Conservation (phyloP, 2,113 vertebrate species). For the Pseudorasbora parva region DNA sequence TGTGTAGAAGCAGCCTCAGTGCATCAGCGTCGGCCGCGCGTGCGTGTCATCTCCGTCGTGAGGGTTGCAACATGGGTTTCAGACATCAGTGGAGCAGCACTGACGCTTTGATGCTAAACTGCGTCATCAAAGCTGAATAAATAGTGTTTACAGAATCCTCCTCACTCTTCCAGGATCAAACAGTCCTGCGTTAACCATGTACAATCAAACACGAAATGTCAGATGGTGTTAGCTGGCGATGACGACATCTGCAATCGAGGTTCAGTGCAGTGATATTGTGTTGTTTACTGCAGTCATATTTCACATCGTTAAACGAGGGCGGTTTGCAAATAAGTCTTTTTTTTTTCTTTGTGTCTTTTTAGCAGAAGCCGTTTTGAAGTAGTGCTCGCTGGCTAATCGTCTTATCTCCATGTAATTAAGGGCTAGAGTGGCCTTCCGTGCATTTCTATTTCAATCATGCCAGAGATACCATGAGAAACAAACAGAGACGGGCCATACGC, state of each 20-base stretch:
- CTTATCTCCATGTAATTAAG: constrained; percentile 76
- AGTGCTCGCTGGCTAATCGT: constrained; percentile 68
- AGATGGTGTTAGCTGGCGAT: background rate
- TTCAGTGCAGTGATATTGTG: background rate
- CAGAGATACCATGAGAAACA: constrained; percentile 55
- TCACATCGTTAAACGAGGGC: background rate
- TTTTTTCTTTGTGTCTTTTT: constrained; percentile 49
- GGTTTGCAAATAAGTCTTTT: background rate
- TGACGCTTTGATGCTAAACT: constrained; percentile 49
- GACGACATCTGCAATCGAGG: constrained; percentile 23
- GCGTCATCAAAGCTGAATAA: constrained; percentile 52
- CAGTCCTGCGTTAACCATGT: constrained; percentile 20
- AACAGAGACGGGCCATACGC: constrained; percentile 32
- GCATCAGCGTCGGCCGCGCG: constrained; percentile 4
- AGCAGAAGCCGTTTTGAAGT: constrained; percentile 71
- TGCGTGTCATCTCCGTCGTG: constrained; percentile 15
- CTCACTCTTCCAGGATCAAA: constrained; percentile 28
- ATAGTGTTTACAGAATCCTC: constrained; percentile 45
- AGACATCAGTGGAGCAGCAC: constrained; percentile 35
- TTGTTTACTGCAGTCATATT: constrained; percentile 6
- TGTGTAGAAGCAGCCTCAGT: constrained; percentile 9
- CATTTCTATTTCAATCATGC: constrained; percentile 55
- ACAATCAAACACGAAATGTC: constrained; percentile 31
- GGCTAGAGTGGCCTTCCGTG: constrained; percentile 49
- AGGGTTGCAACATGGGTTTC: constrained; percentile 21